A percentile compares a stretch with the other conserved stretches of the same genome.
phyloP scores from a whole-genome alignment of 2,797 vertebrate genomes.

The Acanthis flammea region DNA sequence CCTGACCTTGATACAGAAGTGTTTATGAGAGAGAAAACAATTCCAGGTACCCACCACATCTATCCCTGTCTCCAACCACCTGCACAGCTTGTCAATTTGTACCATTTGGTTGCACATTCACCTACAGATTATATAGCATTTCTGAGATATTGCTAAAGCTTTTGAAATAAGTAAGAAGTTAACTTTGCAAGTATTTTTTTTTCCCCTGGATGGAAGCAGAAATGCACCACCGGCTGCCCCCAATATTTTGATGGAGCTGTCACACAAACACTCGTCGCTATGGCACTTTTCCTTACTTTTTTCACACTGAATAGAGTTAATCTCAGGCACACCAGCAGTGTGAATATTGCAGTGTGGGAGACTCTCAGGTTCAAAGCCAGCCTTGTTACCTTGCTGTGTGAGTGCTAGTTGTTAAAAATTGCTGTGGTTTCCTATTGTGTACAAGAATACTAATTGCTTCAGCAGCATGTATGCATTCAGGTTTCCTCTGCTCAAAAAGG shows the following conservation, averaged over 20 bases:
- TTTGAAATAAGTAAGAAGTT: neutral
- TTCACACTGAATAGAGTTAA: constrained; percentile 23
- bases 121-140: neutral
- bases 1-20: neutral
- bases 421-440: constrained; percentile 29
- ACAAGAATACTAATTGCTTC: constrained; percentile 39
- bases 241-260: constrained; percentile 62
- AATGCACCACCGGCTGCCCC: constrained; percentile 4
- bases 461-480: neutral
- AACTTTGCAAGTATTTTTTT: neutral
- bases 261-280: neutral
- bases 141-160: constrained; percentile 30
- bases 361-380: constrained; percentile 34
- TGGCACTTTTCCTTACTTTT: constrained; percentile 19
- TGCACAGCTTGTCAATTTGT: neutral
- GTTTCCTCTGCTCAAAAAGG: constrained; percentile 17
- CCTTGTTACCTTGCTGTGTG: constrained; percentile 32
- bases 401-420: constrained; percentile 40
- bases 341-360: constrained; percentile 37
- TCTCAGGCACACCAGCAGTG: neutral
- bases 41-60: neutral
- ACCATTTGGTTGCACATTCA: neutral
- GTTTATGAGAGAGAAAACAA: neutral
- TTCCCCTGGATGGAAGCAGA: neutral
- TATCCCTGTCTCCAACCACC: neutral